Conservation (phyloP, 2,888 invertebrate species). For the Crepidodera aurea region DNA sequence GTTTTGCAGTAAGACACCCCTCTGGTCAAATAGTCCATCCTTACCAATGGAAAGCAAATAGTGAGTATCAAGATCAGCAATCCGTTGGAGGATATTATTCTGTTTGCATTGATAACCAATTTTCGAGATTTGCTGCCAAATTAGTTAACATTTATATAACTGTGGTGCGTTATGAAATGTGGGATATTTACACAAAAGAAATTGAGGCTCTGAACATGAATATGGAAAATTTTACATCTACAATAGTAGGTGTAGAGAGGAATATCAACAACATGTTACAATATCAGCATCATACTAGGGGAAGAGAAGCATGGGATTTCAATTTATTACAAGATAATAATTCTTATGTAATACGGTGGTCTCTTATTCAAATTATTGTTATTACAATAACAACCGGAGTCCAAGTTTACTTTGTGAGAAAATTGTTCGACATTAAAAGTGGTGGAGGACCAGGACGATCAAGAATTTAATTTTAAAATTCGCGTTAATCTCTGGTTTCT, state of each 20-base stretch:
- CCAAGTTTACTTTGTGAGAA: conserved; percentile 89
- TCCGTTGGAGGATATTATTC: conserved; percentile 87
- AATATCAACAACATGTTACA: conserved; percentile 87
- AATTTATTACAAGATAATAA: conserved; percentile 84
- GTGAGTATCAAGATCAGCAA: conserved; percentile 87
- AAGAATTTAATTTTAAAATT: conserved; percentile 61
- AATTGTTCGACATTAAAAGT: conserved; percentile 83
- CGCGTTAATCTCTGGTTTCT: neutral
- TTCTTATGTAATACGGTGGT: conserved; percentile 88
- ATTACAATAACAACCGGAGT: conserved; percentile 79
- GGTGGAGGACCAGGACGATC: conserved; percentile 66
- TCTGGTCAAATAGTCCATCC: conserved; percentile 85
- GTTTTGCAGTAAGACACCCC: conserved; percentile 89
- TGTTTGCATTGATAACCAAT: conserved; percentile 92
- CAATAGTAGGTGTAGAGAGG: conserved; percentile 80
- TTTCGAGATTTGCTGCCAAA: conserved; percentile 89
- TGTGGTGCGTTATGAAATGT: conserved; percentile 90
- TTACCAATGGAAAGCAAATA: conserved; percentile 89
- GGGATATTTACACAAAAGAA: conserved; percentile 92
- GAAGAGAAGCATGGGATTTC: conserved; percentile 83
- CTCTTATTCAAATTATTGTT: conserved; percentile 83
- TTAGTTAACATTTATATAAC: conserved; percentile 89
- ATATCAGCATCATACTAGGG: conserved; percentile 81
- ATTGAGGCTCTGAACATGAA: conserved; percentile 86
- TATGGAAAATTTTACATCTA: conserved; percentile 85